A percentile compares a stretch with the other conserved stretches of the same genome.
phyloP scores from a whole-genome alignment of 2,797 vertebrate species.

The Sebastes hubbsi region DNA sequence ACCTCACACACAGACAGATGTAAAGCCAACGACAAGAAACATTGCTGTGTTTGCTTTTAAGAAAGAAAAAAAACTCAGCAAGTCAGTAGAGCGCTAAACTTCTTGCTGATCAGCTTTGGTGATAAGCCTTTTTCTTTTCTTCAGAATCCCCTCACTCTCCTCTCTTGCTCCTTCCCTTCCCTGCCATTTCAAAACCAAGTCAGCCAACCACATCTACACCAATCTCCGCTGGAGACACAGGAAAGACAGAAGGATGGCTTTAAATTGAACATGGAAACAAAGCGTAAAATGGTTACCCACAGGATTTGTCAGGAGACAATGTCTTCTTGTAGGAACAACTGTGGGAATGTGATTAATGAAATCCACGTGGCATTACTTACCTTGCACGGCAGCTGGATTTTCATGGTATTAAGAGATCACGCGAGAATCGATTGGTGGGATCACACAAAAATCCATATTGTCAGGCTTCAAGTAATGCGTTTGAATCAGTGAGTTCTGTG shows the following conservation, averaged over 20 bases:
- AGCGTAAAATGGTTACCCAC: conserved; percentile 16
- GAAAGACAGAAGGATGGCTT: neutral
- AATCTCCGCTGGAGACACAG: conserved; percentile 11
- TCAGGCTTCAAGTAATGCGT: neutral
- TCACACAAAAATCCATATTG: too few relatives aligned
- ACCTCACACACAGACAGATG: neutral
- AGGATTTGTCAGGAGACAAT: conserved; percentile 9
- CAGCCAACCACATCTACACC: conserved; percentile 33
- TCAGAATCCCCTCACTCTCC: neutral
- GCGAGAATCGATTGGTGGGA: neutral
- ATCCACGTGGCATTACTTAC: neutral
- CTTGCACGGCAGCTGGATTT: neutral
- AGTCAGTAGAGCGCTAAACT: conserved; percentile 16
- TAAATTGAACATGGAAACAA: conserved; percentile 34
- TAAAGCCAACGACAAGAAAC: neutral
- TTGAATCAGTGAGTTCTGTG: neutral
- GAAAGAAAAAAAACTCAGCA: neutral
- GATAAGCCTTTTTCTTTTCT: conserved; percentile 41
- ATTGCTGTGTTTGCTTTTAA: neutral
- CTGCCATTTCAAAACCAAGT: conserved; percentile 17
- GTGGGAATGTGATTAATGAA: neutral
- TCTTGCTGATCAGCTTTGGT: conserved; percentile 17
- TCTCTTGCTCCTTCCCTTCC: neutral
- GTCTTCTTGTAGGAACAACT: neutral
- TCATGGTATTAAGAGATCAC: neutral